Percentiles rank a stretch among this genome's conserved stretches.
Evolutionary conservation across 2,113 vertebrate genomes (phyloP).

Genomic region (Myiagra hebetior): DNA sequence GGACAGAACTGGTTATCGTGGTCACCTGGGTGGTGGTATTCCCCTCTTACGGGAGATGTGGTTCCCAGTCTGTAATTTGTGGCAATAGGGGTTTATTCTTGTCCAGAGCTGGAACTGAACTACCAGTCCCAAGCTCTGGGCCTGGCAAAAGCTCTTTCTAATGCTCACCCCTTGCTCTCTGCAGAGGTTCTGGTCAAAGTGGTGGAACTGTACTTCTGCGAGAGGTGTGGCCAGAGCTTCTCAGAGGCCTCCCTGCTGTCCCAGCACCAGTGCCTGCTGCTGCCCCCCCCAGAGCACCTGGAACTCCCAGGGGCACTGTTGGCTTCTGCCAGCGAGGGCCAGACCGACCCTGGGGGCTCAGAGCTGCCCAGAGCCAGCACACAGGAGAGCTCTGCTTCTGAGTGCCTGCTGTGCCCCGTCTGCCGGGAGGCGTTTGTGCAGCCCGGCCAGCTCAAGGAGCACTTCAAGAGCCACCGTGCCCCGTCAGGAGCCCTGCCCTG

Average conservation of each 20-base stretch:
- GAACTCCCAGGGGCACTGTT: background rate
- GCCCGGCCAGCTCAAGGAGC: slow-evolving; percentile 74
- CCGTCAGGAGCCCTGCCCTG: slow-evolving; percentile 53
- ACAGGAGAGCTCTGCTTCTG: background rate
- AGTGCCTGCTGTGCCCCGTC: slow-evolving; percentile 67
- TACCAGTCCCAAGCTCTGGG: background rate
- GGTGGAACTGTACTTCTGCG: slow-evolving; percentile 70
- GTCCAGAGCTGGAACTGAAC: background rate
- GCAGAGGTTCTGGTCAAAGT: slow-evolving; percentile 78
- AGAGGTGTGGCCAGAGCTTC: slow-evolving; percentile 74
- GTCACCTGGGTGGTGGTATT: background rate
- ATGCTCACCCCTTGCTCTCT: background rate
- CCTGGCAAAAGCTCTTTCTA: background rate
- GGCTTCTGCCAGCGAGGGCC: background rate
- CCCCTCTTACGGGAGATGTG: background rate
- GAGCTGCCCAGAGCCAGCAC: background rate
- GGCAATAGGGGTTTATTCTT: background rate
- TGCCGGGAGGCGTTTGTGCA: slow-evolving; percentile 67
- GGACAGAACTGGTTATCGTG: accelerated
- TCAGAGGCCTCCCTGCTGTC: slow-evolving; percentile 61
- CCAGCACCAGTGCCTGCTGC: slow-evolving; percentile 66
- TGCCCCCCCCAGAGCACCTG: background rate
- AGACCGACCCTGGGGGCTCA: accelerated
- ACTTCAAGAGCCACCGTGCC: slow-evolving; percentile 73
- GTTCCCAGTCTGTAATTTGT: background rate